These are phyloP conservation scores for Nemapogon koenigi DNA, from an alignment of 2,888 invertebrate species.

Conservation along the genomic window DNA sequence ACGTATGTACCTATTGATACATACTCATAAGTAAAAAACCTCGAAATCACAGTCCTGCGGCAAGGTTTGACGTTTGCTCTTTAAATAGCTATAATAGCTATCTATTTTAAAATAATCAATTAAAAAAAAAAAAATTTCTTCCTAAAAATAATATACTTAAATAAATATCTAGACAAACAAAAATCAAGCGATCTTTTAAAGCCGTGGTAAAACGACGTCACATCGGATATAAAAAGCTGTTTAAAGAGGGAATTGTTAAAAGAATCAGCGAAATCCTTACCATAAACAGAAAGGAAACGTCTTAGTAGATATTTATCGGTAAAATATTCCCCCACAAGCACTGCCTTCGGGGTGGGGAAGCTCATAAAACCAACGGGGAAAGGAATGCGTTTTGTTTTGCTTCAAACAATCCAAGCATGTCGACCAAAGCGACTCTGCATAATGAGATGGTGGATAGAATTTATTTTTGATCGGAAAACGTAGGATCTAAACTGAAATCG, in stretches of 20 bases:
- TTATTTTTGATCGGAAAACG: not conserved
- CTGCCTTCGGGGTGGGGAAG: conserved; percentile 23
- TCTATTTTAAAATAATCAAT: no score
- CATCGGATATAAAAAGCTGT: conserved; percentile 28
- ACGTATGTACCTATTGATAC: no score
- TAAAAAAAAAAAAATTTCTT: no score
- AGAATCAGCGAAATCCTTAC: conserved; percentile 52
- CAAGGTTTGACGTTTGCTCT: no score
- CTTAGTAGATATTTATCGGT: conserved; percentile 46
- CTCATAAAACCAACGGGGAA: conserved; percentile 33
- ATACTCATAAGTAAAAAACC: no score
- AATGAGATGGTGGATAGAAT: not conserved
- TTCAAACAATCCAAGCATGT: not conserved
- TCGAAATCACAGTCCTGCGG: no score
- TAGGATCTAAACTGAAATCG: no score
- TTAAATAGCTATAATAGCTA: no score
- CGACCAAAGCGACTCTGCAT: not conserved
- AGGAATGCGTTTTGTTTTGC: not conserved
- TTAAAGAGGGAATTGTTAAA: conserved; percentile 42
- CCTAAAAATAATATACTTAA: no score
- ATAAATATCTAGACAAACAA: no score
- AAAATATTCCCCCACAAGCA: conserved; percentile 45
- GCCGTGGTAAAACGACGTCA: conserved; percentile 6
- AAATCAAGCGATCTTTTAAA: no score
- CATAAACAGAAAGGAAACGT: conserved; percentile 44